phyloP scores from a whole-genome alignment of 1,140 invertebrate genomes.

The honey bee (Apis mellifera) region DNA sequence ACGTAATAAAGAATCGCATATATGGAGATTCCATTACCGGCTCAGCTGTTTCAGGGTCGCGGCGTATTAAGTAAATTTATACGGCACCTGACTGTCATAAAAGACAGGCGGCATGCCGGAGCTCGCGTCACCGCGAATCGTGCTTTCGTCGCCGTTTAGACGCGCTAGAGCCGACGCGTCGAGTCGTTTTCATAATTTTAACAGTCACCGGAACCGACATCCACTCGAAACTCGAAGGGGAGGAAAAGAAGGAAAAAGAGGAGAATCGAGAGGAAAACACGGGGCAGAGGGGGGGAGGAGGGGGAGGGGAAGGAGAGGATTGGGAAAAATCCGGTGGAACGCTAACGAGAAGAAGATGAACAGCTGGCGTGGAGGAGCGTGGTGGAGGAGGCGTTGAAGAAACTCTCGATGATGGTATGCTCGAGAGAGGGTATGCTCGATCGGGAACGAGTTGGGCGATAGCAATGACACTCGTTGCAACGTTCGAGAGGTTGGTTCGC shows the following conservation, averaged over 20 bases:
- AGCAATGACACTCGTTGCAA: conserved; percentile 20
- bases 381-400: neutral
- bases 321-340: neutral
- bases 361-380: neutral
- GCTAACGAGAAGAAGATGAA: conserved; percentile 29
- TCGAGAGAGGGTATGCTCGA: conserved; percentile 2
- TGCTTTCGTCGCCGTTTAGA: conserved; percentile 61
- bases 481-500: conserved; percentile 20
- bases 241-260: conserved; percentile 25
- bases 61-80: conserved; percentile 67
- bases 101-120: conserved; percentile 61
- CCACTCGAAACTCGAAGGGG: neutral
- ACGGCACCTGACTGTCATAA: conserved; percentile 67
- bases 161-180: conserved; percentile 4
- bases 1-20: conserved; percentile 64
- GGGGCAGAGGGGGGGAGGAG: no score
- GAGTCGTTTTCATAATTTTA: conserved; percentile 46
- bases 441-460: conserved; percentile 36
- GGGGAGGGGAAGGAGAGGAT: neutral
- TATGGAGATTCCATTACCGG: conserved; percentile 67
- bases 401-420: no score
- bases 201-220: conserved; percentile 1
- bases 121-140: conserved; percentile 56
- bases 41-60: conserved; percentile 64
- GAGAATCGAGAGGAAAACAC: no score